phyloP scores from a whole-genome alignment of 2,888 invertebrate species.

The Pollenia angustigena region DNA sequence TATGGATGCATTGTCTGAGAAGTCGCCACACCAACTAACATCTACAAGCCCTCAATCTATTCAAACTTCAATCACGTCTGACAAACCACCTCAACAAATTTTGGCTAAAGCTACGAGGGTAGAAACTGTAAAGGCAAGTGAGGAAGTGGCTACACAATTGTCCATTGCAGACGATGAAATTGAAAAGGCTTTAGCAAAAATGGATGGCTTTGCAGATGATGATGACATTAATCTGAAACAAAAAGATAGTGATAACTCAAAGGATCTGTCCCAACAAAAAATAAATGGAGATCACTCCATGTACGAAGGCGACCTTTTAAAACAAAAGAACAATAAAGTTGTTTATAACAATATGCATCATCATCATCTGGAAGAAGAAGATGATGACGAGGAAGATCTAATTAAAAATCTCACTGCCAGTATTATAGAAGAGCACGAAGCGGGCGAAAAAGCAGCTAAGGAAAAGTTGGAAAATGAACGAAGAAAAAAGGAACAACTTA shows the following conservation, averaged over 20 bases:
- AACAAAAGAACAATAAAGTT: constrained; percentile 43
- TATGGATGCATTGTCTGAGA: constrained; percentile 96
- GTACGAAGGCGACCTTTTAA: constrained; percentile 64
- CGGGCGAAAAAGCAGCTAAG: constrained; percentile 68
- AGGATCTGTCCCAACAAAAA: constrained; percentile 73
- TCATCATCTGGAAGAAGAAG: constrained; percentile 47
- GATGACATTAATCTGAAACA: constrained; percentile 77
- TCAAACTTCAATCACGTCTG: constrained; percentile 54
- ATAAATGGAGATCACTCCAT: constrained; percentile 83
- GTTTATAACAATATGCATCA: constrained; percentile 49
- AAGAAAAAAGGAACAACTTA: constrained; percentile 60
- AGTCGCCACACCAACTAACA: constrained; percentile 94
- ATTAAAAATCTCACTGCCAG: constrained; percentile 79
- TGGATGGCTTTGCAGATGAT: constrained; percentile 85
- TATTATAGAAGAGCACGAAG: constrained; percentile 69
- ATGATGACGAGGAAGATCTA: constrained; percentile 78
- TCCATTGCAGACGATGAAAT: constrained; percentile 84
- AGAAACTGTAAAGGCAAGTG: constrained; percentile 50
- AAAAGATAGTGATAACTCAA: constrained; percentile 8
- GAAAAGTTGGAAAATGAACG: constrained; percentile 68
- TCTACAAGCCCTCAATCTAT: constrained; percentile 85
- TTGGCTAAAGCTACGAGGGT: constrained; percentile 76
- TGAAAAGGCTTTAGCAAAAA: constrained; percentile 89
- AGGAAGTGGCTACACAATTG: constrained; percentile 48
- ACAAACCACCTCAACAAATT: constrained; percentile 66